These are phyloP conservation scores for Heliocidaris tuberculata DNA, from an alignment of 35 echinoderm and acorn worm species.

Conservation along the genomic window DNA sequence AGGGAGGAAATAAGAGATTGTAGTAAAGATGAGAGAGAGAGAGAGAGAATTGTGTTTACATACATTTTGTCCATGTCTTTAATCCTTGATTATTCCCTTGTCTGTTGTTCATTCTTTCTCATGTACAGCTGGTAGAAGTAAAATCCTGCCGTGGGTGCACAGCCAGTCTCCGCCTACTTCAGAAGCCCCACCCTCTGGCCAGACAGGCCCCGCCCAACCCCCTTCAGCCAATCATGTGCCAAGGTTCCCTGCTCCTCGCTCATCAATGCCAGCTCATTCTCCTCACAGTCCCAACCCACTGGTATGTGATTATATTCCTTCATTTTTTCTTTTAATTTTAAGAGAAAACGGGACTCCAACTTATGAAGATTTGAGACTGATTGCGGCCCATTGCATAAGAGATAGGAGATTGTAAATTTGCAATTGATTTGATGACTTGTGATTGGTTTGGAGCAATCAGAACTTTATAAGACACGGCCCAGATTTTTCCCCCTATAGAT, in stretches of 20 bases:
- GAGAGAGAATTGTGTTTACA: neutral
- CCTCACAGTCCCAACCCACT: slow-evolving; percentile 46
- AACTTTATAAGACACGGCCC: no score
- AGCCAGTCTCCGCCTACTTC: slow-evolving; percentile 38
- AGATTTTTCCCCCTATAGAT: no score
- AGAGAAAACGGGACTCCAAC: no score
- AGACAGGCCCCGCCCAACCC: slow-evolving; percentile 46
- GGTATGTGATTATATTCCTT: neutral
- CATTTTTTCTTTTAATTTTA: no score
- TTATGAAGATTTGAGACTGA: no score
- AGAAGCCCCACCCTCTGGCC: slow-evolving; percentile 29
- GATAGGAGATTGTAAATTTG: no score
- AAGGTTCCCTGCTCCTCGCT: slow-evolving; percentile 51
- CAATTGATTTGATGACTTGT: no score
- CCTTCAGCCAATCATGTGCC: slow-evolving; percentile 27
- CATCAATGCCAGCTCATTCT: slow-evolving; percentile 42
- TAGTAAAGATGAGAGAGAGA: neutral
- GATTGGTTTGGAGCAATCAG: no score
- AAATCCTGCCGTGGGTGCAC: slow-evolving; percentile 90
- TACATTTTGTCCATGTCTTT: no score
- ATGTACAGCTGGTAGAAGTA: slow-evolving; percentile 64
- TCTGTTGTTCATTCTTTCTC: neutral
- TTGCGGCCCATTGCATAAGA: no score
- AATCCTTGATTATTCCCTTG: no score
- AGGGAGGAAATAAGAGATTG: no score